A percentile compares a stretch with the other conserved stretches of the same genome.
phyloP scores from a whole-genome alignment of 2,797 vertebrate species.

The Artibeus lituratus region DNA sequence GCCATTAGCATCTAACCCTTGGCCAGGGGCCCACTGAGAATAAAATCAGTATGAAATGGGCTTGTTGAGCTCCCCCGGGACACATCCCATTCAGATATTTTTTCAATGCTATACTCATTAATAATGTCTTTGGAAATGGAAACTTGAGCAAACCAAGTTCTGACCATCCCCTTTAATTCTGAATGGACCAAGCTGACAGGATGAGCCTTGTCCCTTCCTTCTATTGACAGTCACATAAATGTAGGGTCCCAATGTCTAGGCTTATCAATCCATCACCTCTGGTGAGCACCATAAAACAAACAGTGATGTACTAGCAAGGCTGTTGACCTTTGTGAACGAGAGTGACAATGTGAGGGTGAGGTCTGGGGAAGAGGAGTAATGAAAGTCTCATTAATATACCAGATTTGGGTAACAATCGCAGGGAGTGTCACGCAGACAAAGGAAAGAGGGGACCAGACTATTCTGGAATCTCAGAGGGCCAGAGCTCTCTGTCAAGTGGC shows the following conservation, averaged over 20 bases:
- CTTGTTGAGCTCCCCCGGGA: not conserved
- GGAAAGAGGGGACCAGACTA: not conserved
- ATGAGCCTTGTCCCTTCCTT: not conserved
- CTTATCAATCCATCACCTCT: slow-evolving; percentile 8
- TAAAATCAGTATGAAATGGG: slow-evolving; percentile 40
- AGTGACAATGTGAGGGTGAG: not conserved
- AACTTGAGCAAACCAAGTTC: not conserved
- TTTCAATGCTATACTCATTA: not conserved
- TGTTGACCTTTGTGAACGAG: slow-evolving; percentile 41
- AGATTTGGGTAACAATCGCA: not conserved
- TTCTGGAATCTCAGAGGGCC: slow-evolving; percentile 16
- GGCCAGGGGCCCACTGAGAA: not conserved
- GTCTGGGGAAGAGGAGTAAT: not conserved
- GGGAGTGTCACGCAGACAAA: not conserved
- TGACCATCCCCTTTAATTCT: slow-evolving; percentile 15
- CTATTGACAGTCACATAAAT: not conserved
- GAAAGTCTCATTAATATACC: not conserved
- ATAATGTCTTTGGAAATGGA: not conserved
- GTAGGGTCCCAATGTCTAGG: not conserved
- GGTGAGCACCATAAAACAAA: not conserved
- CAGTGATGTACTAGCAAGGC: not conserved
- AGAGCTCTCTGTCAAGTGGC: not conserved
- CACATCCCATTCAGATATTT: not conserved
- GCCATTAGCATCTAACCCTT: slow-evolving; percentile 5
- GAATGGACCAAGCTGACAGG: not conserved